A percentile compares a stretch with the other conserved stretches of the same genome.
These are phyloP conservation scores for Pangasius larnaudii DNA, from an alignment of 2,797 vertebrate species.

Conservation along the genomic window DNA sequence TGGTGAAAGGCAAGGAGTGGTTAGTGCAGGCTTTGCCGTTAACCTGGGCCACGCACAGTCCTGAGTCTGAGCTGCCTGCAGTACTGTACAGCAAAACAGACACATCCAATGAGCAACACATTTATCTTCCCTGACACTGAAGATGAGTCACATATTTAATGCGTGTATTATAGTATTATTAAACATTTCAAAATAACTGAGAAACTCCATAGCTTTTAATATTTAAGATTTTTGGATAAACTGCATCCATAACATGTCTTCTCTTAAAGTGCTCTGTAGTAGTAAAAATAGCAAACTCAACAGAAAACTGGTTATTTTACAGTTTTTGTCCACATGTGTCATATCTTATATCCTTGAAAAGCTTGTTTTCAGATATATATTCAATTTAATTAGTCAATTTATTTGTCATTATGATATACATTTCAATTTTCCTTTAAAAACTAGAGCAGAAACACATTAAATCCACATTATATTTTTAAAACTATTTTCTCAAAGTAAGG, in stretches of 20 bases:
- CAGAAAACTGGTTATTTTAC: too few relatives aligned
- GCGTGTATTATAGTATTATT: too few relatives aligned
- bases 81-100: conserved; percentile 71
- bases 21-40: conserved; percentile 88
- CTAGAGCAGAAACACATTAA: background rate
- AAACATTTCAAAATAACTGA: background rate
- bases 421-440: too few relatives aligned
- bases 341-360: too few relatives aligned
- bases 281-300: too few relatives aligned
- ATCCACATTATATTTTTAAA: background rate
- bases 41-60: conserved; percentile 82
- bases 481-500: too few relatives aligned
- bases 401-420: too few relatives aligned
- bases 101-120: background rate
- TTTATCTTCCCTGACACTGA: background rate
- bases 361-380: too few relatives aligned
- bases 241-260: too few relatives aligned
- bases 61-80: conserved; percentile 73
- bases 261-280: too few relatives aligned
- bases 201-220: background rate
- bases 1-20: conserved; percentile 92
- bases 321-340: too few relatives aligned
- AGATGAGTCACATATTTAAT: background rate
- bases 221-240: background rate
- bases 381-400: too few relatives aligned